These are phyloP conservation scores for Lycodopsis pacificus DNA, from an alignment of 2,797 vertebrate species.

Conservation along the genomic window DNA sequence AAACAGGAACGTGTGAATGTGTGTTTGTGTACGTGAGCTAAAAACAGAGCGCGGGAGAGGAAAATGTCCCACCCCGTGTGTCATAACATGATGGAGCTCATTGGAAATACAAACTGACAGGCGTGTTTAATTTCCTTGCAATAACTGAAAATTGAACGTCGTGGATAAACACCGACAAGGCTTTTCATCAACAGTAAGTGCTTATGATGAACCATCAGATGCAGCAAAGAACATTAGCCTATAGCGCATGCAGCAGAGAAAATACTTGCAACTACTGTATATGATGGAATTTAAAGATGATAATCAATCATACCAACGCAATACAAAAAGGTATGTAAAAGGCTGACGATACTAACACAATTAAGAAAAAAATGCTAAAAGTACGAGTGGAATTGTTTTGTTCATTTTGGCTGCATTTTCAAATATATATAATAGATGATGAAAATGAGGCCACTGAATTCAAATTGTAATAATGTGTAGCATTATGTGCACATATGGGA, in stretches of 20 bases:
- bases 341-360: background rate
- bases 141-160: constrained; percentile 74
- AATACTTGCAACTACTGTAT: background rate
- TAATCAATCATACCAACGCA: background rate
- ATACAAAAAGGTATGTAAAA: background rate
- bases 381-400: background rate
- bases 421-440: background rate
- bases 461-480: background rate
- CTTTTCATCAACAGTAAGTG: constrained; percentile 70
- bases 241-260: background rate
- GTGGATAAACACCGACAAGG: constrained; percentile 62
- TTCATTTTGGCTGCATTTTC: constrained; percentile 7
- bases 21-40: constrained; percentile 24
- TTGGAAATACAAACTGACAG: constrained; percentile 75
- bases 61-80: constrained; percentile 35
- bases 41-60: constrained; percentile 20
- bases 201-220: constrained; percentile 61
- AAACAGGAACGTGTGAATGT: background rate
- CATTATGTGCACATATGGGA: background rate
- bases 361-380: background rate
- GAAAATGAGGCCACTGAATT: background rate
- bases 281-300: background rate
- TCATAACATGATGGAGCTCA: constrained; percentile 71
- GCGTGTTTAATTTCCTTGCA: constrained; percentile 77
- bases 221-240: constrained; percentile 18